Evolutionary conservation across 1,140 invertebrate genomes (phyloP), one percentile per base, ranked within the genome.

Genomic region (Leptinotarsa texana): DNA sequence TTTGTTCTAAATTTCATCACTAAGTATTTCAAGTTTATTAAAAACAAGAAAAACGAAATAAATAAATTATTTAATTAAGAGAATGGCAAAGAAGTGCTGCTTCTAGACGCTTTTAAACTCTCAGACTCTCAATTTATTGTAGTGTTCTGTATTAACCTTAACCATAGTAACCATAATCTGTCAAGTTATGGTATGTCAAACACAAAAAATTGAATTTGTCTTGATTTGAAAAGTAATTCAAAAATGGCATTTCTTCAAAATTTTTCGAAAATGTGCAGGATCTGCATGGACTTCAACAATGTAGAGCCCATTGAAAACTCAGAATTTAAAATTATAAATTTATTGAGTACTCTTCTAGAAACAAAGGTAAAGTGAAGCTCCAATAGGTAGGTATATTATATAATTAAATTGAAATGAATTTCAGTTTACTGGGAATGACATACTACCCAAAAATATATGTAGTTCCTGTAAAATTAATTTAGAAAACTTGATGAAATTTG

Each of bases 401-500:
- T 63, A 15, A 63, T 22, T n/a, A 8, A 17, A 63, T 22, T 22
- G 21, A 18, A 13, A 22, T 63, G 3, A 22, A 22, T 67, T 67
- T 24, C n/a, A 67, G 65, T n/a, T 67, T 42, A 13, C 65, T 15
- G 15, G 27, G 24, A 17, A 22, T 24, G 65, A 67, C 8, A 42
- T 27, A n/a, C 42, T 67, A 13, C 65, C 65, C 65, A 67, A 27
- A 67, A 67, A 67, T 67, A 42, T 67, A 13, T 67, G 65, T 67
- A 27, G 24, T 1, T 4, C 42, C 42, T 67, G 65, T 67, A 67
- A 24, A 27, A 27, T 11, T 13, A 27, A 27, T n/a, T 27, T 67
- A 13, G 15, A 27, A 17, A 17, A 27, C n/a, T n/a, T 67, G 5
- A 24, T n/a, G 17, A n/a, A 33, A 67, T 67, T 67, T 67, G 17